Evolutionary conservation across 2,113 vertebrate species (phyloP).

Genomic region (Burhinus bistriatus): DNA sequence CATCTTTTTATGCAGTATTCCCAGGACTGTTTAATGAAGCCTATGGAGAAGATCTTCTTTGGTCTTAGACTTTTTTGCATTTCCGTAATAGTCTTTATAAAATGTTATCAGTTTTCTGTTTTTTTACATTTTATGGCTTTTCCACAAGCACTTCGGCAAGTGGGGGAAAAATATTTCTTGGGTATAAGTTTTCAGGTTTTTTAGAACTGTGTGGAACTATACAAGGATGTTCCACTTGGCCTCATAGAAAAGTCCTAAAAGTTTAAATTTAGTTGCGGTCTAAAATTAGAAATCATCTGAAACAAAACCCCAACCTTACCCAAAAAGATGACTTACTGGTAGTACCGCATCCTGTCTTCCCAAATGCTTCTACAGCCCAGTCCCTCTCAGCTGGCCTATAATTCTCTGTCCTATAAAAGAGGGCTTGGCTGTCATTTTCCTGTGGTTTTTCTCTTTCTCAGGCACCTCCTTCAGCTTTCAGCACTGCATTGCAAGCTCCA

Average conservation of each 20-base stretch:
- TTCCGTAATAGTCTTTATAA: not conserved
- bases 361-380: not conserved
- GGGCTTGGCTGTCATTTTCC: not conserved
- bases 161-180: not conserved
- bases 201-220: not conserved
- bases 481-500: not conserved
- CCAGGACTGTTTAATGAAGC: not conserved
- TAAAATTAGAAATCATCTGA: not conserved
- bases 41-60: not conserved
- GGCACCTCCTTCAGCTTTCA: not conserved
- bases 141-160: not conserved
- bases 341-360: not conserved
- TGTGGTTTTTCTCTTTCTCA: not conserved
- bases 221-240: not conserved
- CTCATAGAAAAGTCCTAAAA: not conserved
- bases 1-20: not conserved
- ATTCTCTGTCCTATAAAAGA: not conserved
- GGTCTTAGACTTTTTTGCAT: not conserved
- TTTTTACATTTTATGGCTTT: not conserved
- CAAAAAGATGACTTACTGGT: not conserved
- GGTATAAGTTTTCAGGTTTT: not conserved
- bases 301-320: not conserved
- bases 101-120: not conserved
- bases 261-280: not conserved
- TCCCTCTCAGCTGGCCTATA: not conserved